A percentile compares a stretch with the other conserved stretches of the same genome.
Evolutionary conservation across 2,113 vertebrate genomes (phyloP).

Genomic region (Dasyprocta punctata): DNA sequence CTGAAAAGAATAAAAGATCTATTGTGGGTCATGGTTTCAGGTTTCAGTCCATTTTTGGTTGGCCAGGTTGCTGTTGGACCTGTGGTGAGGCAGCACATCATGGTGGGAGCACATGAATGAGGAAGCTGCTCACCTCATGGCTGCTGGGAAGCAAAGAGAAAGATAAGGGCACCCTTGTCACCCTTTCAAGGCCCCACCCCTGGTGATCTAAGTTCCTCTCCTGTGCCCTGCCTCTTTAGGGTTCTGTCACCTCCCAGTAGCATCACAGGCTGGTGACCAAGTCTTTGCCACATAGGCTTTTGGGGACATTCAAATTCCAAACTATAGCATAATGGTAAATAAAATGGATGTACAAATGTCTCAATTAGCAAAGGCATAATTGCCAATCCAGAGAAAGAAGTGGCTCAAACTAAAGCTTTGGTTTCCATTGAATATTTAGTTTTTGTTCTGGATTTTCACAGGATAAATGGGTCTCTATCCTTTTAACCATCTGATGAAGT

Average conservation of each 20-base stretch:
- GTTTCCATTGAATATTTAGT: slow-evolving; percentile 36
- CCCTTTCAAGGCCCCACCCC: not conserved
- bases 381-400: not conserved
- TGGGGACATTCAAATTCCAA: not conserved
- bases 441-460: slow-evolving; percentile 38
- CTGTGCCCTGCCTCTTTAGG: not conserved
- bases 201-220: not conserved
- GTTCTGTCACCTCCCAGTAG: not conserved
- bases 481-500: slow-evolving; percentile 57
- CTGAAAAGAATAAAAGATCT: not conserved
- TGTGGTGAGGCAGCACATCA: not conserved
- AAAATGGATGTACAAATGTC: not conserved
- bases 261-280: not conserved
- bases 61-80: not conserved
- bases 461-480: slow-evolving; percentile 50
- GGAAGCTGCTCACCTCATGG: not conserved
- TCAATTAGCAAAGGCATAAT: not conserved
- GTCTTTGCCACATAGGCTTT: not conserved
- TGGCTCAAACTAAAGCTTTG: not conserved
- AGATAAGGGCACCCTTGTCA: too few species aligned
- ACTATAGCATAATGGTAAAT: not conserved
- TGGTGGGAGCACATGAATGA: not conserved
- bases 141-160: not conserved
- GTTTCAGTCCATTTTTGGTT: not conserved
- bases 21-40: not conserved